Percentiles rank a stretch among this genome's conserved stretches.
Conservation (phyloP, 2,113 vertebrate species). For the Xenopus borealis region DNA sequence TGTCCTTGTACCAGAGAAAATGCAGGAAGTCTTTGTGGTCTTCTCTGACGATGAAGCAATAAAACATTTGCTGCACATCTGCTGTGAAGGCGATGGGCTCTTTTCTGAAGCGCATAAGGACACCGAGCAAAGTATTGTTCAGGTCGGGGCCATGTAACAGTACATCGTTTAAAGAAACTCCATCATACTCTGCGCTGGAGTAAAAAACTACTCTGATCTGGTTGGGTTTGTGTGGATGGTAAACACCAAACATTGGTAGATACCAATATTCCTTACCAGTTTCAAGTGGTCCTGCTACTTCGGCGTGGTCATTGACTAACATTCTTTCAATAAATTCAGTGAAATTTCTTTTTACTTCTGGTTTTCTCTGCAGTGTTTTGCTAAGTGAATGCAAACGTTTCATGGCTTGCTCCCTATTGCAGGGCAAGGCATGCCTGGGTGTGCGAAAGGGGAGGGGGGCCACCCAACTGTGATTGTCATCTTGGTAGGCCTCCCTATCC, state of each 20-base stretch:
- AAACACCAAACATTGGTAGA: slow-evolving; percentile 2
- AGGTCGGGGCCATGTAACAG: slow-evolving; percentile 22
- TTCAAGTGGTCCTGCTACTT: too few species aligned
- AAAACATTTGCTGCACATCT: slow-evolving; percentile 14
- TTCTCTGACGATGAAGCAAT: slow-evolving; percentile 3
- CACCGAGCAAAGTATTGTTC: slow-evolving; percentile 13
- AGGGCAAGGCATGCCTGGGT: too few species aligned
- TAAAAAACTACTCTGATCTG: slow-evolving; percentile 10
- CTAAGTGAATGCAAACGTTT: neutral
- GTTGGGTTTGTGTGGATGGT: slow-evolving; percentile 5
- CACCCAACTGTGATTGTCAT: too few species aligned
- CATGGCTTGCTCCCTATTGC: too few species aligned
- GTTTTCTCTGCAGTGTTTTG: neutral
- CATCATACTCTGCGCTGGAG: slow-evolving; percentile 2
- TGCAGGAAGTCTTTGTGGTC: slow-evolving; percentile 18
- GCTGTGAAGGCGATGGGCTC: neutral
- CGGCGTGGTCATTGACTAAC: too few species aligned
- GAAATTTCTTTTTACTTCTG: neutral
- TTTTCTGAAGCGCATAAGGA: neutral
- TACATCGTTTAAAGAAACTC: slow-evolving; percentile 19
- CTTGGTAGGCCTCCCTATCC: too few species aligned
- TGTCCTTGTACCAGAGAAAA: slow-evolving; percentile 39
- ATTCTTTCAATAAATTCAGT: too few species aligned
- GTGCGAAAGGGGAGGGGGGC: too few species aligned
- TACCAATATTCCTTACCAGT: neutral